Evolutionary conservation across 1,140 invertebrate species (phyloP), one percentile per base, ranked within the genome.

Genomic region (Myzus persicae): DNA sequence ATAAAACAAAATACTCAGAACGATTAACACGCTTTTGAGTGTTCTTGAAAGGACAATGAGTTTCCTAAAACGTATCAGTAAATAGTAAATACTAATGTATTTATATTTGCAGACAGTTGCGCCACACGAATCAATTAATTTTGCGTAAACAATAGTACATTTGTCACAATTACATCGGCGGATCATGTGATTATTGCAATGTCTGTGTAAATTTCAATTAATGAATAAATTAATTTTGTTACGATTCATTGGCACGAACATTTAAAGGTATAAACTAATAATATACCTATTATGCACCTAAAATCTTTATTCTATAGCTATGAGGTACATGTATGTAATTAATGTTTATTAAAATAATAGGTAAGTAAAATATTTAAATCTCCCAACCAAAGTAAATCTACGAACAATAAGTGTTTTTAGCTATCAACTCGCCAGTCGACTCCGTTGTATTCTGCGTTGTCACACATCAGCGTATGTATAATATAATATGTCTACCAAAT

Each of bases 141-240:
- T 20, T 5, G n/a, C 5, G 31, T 67, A 76, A 76, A 76, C n/a
- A 76, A 36, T n/a, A 18, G n/a, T 76, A 76, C 14, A n/a, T n/a
- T 76, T n/a, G 59, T 76, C 59, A 76, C 36, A 76, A 76, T 76
- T 76, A n/a, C 59, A 76, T 76, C 6, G 59, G 54, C 14, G 54
- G 7, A 59, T 59, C 26, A 36, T 18, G 31, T n/a, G 31, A 76
- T 76, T n/a, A 76, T 76, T 18, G 11, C 14, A 18, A 20, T 76
- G 59, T 76, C 31, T 76, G 59, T 76, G 59, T 18, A 76, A 76
- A 76, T 76, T 76, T 76, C n/a, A n/a, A 76, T 67, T 67, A 67
- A 67, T n/a, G 31, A 59, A 59, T 31, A 59, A 59, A 59, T 31
- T 31, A 8, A 31, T 67, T 67, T 67, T 31, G 54, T 26, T 8